Evolutionary conservation across 2,888 invertebrate species (phyloP), one percentile per base, ranked within the genome.

Genomic region (Uropetala carovei): DNA sequence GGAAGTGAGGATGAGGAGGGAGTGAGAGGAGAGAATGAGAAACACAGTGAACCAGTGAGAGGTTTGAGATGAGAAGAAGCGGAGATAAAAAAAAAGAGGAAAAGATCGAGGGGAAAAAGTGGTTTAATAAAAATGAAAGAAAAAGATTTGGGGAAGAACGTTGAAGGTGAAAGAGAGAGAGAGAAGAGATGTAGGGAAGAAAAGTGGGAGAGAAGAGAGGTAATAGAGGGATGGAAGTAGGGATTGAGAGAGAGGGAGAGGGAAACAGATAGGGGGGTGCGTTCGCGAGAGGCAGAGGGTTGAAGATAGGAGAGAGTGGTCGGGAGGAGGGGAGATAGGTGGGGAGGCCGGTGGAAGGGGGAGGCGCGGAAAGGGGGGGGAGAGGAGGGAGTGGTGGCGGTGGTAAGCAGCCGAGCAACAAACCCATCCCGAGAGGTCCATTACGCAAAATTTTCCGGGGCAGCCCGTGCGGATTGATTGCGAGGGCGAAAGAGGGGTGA

Each of bases 381-480:
- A 43, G 56, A 43, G 56, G 16, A 18, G 59, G 10, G 59, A 7
- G 22, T 7, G 30, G 13, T 7, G 58, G 59, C 10, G 85, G 85
- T 27, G 86, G 58, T 86, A 86, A 86, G 86, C 86, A 86, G 59
- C 86, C 86, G 86, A 86, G 86, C 86, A 86, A 86, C 86, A 86
- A 86, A 86, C 86, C 86, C 86, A 89, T 89, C 89, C 89, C 89
- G 64, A 64, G 89, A 89, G 89, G 89, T 89, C 89, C 89, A 89
- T 89, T 89, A 89, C 64, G 89, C 89, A 64, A 89, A 89, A 89
- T 89, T 89, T 89, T 68, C 89, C 64, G 89, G 89, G 64, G 86
- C 86, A 86, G 86, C 18, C 89, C 64, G 89, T 89, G 89, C 89
- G 89, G 89, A 89, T 89, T 89, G 89, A 89, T 89, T 89, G 89